Evolutionary conservation across 2,797 vertebrate species (phyloP).

Genomic region (Gymnopithys bicolor): DNA sequence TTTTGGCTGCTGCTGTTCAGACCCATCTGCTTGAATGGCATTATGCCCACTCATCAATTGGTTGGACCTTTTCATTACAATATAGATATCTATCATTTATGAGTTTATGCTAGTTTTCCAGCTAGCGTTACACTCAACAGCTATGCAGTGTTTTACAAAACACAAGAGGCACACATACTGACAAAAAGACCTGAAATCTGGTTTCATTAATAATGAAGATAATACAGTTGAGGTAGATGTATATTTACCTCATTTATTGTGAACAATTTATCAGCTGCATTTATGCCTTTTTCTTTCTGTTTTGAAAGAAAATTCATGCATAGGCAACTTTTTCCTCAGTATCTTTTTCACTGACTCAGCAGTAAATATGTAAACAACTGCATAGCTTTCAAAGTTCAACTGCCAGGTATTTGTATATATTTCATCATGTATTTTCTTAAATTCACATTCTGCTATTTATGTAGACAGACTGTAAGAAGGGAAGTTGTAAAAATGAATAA

Average conservation of each 20-base stretch:
- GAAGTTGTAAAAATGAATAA: not conserved
- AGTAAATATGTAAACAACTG: not conserved
- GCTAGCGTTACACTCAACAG: not conserved
- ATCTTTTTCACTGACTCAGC: not conserved
- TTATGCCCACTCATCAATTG: slow-evolving; percentile 45
- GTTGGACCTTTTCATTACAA: slow-evolving; percentile 60
- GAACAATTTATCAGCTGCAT: not conserved
- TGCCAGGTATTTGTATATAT: not conserved
- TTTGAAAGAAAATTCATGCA: not conserved
- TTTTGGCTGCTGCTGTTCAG: slow-evolving; percentile 49
- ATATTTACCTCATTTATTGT: not conserved
- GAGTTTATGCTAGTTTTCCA: slow-evolving; percentile 39
- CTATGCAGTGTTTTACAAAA: not conserved
- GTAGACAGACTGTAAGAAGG: not conserved
- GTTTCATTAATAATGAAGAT: not conserved
- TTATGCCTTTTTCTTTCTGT: not conserved
- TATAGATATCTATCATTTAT: slow-evolving; percentile 48
- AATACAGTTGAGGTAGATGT: not conserved
- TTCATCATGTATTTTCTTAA: not conserved
- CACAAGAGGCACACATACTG: not conserved
- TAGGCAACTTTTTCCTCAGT: not conserved
- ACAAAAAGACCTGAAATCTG: not conserved
- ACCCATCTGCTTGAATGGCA: slow-evolving; percentile 62
- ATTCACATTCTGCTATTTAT: not conserved
- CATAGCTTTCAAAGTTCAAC: not conserved